Percentiles rank a stretch among this genome's conserved stretches.
Conservation (phyloP, 2,113 vertebrate genomes). For the Lepus americanus region DNA sequence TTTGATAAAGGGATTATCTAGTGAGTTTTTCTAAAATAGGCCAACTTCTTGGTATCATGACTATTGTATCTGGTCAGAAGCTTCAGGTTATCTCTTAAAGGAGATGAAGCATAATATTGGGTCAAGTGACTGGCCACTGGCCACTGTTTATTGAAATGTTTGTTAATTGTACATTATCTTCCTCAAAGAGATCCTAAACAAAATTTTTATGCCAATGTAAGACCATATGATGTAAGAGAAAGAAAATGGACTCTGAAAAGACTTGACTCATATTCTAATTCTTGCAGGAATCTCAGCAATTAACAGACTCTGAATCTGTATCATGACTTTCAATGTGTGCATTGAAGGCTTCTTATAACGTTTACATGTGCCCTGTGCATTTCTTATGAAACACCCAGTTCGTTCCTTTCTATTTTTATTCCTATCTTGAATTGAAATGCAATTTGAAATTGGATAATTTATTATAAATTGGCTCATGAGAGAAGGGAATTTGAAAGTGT, state of each 20-base stretch:
- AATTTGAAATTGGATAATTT: neutral
- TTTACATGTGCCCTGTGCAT: neutral
- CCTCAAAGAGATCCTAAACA: neutral
- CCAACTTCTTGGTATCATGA: neutral
- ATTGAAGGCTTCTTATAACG: neutral
- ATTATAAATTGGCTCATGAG: neutral
- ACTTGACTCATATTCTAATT: neutral
- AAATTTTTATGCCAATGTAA: neutral
- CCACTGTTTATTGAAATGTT: neutral
- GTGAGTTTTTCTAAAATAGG: neutral
- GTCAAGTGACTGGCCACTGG: neutral
- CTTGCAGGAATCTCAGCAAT: neutral
- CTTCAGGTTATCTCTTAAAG: conserved; percentile 28
- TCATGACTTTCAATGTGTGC: neutral
- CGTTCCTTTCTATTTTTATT: neutral
- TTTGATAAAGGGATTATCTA: neutral
- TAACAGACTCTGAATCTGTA: neutral
- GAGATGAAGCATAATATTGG: neutral
- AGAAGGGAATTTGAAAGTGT: neutral
- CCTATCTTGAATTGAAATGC: neutral
- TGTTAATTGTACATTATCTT: neutral
- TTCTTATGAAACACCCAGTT: neutral
- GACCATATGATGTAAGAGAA: neutral
- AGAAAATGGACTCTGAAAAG: neutral
- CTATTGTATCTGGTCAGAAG: conserved; percentile 68